Base-by-base conservation (phyloP, 37 sponge, comb jelly and placozoan species). In the Crambe crambe region DNA sequence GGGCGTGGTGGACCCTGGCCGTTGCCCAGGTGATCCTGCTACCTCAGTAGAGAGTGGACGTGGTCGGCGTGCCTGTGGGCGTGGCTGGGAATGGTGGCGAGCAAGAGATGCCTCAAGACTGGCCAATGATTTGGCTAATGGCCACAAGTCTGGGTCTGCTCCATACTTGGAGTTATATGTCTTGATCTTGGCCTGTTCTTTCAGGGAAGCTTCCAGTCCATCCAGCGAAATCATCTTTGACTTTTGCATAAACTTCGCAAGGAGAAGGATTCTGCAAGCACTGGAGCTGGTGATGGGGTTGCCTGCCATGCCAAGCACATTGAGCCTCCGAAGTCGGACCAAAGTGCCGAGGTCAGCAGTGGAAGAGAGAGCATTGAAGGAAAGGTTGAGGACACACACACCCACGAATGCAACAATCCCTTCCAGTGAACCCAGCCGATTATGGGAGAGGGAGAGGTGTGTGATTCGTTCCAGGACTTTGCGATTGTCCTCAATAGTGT, bases 381-480 rank as follows among this genome's bases (percentile, higher is more conserved):
- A 60, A 29, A 90, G 37, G 26, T 90, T 77, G 42, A 90, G 86
- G 0, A 70, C 20, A 2, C 36, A 38, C 37, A 90, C 54, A n/a
- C 64, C 56, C 31, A 90, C 78, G 56, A 90, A 90, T 0, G 86
- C 74, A 2, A 30, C 23, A 25, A 90, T 29, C 44, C 83, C 68
- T 25, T 61, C 47, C 25, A 82, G 72, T 6, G 78, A 73, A n/a
- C 51, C 2, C 8, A 90, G 73, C 21, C 70, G 35, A 36, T 90
- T 90, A 71, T 90, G 79, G 15, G 91, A 85, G 26, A 90, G 40
- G 37, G 85, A 58, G 54, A 90, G 72, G 2, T 37, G 32, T 0
- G 58, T 62, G 37, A 90, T 57, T 6, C 68, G 43, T 70, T 90
- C 91, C 78, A 90, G 47, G n/a, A 90, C 91, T 80, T 83, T 82